Evolutionary conservation across 2,113 vertebrate genomes (phyloP), one percentile per base, ranked within the genome.

Genomic region (Miniopterus natalensis): DNA sequence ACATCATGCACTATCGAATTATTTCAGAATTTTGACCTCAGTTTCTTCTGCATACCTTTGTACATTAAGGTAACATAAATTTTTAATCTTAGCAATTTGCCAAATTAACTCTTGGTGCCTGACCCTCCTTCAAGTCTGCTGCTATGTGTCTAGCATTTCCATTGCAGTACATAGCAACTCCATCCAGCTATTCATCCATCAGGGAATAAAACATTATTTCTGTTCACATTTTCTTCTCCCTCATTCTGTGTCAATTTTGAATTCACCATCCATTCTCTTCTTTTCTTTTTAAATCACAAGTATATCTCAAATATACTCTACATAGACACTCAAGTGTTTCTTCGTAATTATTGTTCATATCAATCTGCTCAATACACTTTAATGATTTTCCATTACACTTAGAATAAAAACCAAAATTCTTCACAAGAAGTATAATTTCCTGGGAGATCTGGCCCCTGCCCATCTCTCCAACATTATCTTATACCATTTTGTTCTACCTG

Each of bases 161-260:
- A 36, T 2, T 4, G 5, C 1, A 18, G 27, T 8, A 10, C 6
- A 31, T 4, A 57, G 5, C 6, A 27, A 15, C 18, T 63, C 31
- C 1, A 8, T 8, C 1, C 1, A 80, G 61, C 4, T 70, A 23
- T 70, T 90, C 27, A 8, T 80, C 59, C 27, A 65, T 65, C 29
- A 92, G 61, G 49, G 66, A 71, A 45, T 53, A 17, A 59, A 78
- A 74, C 20, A 59, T 70, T n/a, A 63, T 66, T 88, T 31, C 49
- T 31, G 2, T 65, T 79, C 31, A 88, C 8, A 42, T 25, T 57
- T 87, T 47, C 49, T 65, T 70, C 40, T 70, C 31, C 36, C 11
- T 85, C 27, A 13, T 17, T 40, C 9, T 84, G 53, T 49, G 23
- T n/a, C 65, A 70, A 53, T 14, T 95, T 31, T 84, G 9, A 92